Evolutionary conservation across 2,888 invertebrate species (phyloP).

Genomic region (Megalurothrips usitatus): DNA sequence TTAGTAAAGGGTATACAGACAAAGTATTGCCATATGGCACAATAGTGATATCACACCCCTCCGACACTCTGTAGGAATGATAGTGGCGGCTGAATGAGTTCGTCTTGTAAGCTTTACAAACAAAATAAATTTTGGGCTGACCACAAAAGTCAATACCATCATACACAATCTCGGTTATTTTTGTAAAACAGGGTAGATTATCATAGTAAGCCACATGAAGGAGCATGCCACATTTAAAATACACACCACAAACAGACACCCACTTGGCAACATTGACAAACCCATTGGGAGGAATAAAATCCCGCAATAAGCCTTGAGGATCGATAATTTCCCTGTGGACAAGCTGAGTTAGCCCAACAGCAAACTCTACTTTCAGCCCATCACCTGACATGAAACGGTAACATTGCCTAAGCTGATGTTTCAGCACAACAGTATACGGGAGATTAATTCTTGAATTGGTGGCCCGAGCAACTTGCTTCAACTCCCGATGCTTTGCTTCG

Average conservation of each 20-base stretch:
- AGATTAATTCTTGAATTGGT: not conserved
- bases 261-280: not conserved
- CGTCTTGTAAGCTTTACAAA: not conserved
- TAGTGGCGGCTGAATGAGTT: not conserved
- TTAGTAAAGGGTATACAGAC: not conserved
- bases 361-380: not conserved
- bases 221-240: not conserved
- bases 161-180: not conserved
- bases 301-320: not conserved
- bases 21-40: not conserved
- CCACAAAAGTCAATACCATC: not conserved
- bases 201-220: not conserved
- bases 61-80: not conserved
- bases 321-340: not conserved
- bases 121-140: not conserved
- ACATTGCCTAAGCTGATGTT: not conserved
- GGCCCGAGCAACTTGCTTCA: slow-evolving; percentile 32
- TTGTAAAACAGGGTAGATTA: not conserved
- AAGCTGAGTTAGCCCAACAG: not conserved
- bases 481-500: slow-evolving; percentile 36
- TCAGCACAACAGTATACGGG: not conserved
- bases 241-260: not conserved
- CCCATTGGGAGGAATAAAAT: not conserved
- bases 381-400: not conserved
- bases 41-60: not conserved